Evolutionary conservation across 2,113 vertebrate species (phyloP), one percentile per base, ranked within the genome.

Genomic region (Thunnus thynnus): DNA sequence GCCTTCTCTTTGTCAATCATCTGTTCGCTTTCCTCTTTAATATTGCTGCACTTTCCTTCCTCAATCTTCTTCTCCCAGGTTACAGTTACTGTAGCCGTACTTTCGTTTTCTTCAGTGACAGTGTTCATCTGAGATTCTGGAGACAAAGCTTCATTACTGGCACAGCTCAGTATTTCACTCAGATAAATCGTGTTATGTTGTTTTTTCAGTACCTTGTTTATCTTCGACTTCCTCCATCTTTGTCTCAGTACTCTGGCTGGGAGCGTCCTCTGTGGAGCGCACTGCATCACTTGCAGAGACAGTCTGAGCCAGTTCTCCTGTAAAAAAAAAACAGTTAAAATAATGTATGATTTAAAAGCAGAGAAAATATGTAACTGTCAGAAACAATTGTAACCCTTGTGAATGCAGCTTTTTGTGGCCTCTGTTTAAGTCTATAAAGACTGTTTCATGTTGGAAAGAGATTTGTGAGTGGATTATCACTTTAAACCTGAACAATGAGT

Each of bases 111-210:
- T 14, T n/a, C 61, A 30, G 30, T 2, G 2, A 16, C 65, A 3
- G 22, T 32, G 62, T 81, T 66, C 60, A 70, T 51, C 66, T 61
- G 67, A 71, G 55, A 30, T 4, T 58, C 83, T 88, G 27, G 61
- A 85, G 50, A 63, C 32, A 30, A 67, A 47, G n/a, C 3, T 2
- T 2, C 0, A 7, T 88, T 56, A 77, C 14, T 48, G 62, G 2
- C 16, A 18, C n/a, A 0, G 5, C n/a, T 56, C 27, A 22, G 12
- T 48, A 27, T 55, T 73, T 50, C 36, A 71, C 60, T 60, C 10
- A 13, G 1, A 46, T 4, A 58, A 1, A 25, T 51, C 22, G 8
- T 1, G 36, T 27, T 32, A 1, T 16, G 18, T 47, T 5, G 0
- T 62, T 20, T 51, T 41, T 22, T 0, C 17, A 13, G 5, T 76